These are phyloP conservation scores for Bothrops jararaca DNA, from an alignment of 2,113 vertebrate genomes.

Conservation along the genomic window DNA sequence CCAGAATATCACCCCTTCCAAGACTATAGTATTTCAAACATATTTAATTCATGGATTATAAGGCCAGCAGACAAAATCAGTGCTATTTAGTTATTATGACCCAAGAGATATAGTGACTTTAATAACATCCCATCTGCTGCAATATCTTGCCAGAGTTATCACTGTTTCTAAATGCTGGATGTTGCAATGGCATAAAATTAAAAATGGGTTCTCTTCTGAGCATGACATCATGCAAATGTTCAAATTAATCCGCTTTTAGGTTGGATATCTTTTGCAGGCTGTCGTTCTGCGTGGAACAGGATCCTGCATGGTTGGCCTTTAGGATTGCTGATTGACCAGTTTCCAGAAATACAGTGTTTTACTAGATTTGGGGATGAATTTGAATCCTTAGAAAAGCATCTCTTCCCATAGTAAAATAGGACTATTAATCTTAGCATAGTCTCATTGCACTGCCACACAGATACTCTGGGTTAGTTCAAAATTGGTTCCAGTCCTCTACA, in stretches of 20 bases:
- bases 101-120: slow-evolving; percentile 40
- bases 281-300: no score
- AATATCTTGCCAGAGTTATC: slow-evolving; percentile 18
- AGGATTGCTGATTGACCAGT: background rate
- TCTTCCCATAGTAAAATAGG: background rate
- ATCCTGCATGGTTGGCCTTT: background rate
- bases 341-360: background rate
- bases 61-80: slow-evolving; percentile 48
- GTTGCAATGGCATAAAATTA: slow-evolving; percentile 7
- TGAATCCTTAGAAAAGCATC: background rate
- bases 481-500: background rate
- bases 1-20: slow-evolving; percentile 52
- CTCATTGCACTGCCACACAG: background rate
- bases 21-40: slow-evolving; percentile 49
- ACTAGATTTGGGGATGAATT: background rate
- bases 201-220: background rate
- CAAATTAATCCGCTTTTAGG: background rate
- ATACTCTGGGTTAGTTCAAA: background rate
- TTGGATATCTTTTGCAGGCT: background rate
- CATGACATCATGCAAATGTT: background rate
- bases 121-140: slow-evolving; percentile 34
- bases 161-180: slow-evolving; percentile 14
- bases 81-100: slow-evolving; percentile 41
- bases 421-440: background rate
- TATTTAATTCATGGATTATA: slow-evolving; percentile 53